A percentile compares a stretch with the other conserved stretches of the same genome.
Conservation (phyloP, 37 sponge, comb jelly and placozoan species). For the Petrosia ficiformis region DNA sequence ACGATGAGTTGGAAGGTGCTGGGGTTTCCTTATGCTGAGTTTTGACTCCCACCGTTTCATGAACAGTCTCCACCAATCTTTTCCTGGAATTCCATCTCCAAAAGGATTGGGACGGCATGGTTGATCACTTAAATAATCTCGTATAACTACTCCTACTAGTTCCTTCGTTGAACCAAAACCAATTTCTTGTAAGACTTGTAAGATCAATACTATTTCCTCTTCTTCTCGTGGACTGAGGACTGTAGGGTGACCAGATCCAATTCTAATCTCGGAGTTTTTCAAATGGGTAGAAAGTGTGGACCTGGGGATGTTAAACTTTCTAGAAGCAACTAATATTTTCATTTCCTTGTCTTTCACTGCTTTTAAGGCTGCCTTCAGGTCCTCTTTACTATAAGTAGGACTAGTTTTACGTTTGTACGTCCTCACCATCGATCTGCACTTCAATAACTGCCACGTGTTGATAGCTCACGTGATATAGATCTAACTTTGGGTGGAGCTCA, state of each 20-base stretch:
- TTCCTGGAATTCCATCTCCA: slow-evolving; percentile 22
- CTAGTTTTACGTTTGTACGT: background rate
- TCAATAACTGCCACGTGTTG: no score
- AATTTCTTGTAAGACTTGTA: slow-evolving; percentile 47
- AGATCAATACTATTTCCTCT: slow-evolving; percentile 35
- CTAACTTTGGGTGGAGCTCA: no score
- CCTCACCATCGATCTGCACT: no score
- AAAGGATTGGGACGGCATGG: slow-evolving; percentile 30
- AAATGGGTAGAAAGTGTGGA: slow-evolving; percentile 37
- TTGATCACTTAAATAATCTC: slow-evolving; percentile 33
- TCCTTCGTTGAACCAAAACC: slow-evolving; percentile 52
- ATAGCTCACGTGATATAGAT: no score
- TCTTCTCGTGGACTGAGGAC: slow-evolving; percentile 38
- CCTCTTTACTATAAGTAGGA: background rate
- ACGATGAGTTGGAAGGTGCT: slow-evolving; percentile 19
- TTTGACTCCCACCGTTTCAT: slow-evolving; percentile 35
- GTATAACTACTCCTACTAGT: slow-evolving; percentile 34
- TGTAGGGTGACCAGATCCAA: slow-evolving; percentile 32
- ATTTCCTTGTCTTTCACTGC: slow-evolving; percentile 1
- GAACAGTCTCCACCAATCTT: slow-evolving; percentile 46
- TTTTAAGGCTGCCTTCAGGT: slow-evolving; percentile 4
- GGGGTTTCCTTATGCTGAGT: slow-evolving; percentile 17
- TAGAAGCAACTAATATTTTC: slow-evolving; percentile 10
- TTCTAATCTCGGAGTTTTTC: background rate
- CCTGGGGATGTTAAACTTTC: slow-evolving; percentile 29